Percentiles rank a stretch among this genome's conserved stretches.
These are phyloP conservation scores for Anthopleura sola DNA, from an alignment of 64 coral and sea anemone species.

Conservation along the genomic window DNA sequence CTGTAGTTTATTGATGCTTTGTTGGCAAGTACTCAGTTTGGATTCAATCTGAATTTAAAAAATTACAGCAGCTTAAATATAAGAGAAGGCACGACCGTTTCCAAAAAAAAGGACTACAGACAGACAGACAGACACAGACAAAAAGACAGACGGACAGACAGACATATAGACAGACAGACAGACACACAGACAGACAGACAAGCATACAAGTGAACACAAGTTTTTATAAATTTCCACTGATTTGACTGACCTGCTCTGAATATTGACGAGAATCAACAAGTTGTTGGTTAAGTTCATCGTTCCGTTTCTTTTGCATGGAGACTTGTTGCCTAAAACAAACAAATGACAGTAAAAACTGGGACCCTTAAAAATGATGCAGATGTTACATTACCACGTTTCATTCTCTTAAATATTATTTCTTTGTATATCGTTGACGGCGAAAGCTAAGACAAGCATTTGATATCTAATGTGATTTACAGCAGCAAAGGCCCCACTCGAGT, in stretches of 20 bases:
- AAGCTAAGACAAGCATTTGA: too few species aligned
- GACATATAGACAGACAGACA: too few species aligned
- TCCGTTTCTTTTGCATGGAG: slow-evolving; percentile 61
- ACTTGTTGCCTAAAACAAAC: slow-evolving; percentile 61
- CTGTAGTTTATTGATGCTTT: slow-evolving; percentile 64
- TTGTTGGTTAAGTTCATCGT: slow-evolving; percentile 63
- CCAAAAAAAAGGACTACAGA: not conserved
- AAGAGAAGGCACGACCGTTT: not conserved
- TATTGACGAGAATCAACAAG: slow-evolving; percentile 57
- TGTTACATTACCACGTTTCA: too few species aligned
- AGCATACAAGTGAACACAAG: too few species aligned
- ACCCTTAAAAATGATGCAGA: not conserved
- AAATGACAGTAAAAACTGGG: too few species aligned
- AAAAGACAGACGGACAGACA: not conserved
- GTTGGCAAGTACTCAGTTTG: not conserved
- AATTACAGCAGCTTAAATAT: not conserved
- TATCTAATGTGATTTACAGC: too few species aligned
- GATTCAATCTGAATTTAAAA: not conserved
- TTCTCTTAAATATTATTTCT: too few species aligned
- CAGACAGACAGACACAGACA: not conserved
- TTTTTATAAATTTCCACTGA: too few species aligned
- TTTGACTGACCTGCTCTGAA: slow-evolving; percentile 40
- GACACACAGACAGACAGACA: too few species aligned
- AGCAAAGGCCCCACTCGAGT: too few species aligned
- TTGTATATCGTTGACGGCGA: too few species aligned